These are phyloP conservation scores for Enteromius fasciolatus DNA, from an alignment of 2,797 vertebrate species.

Conservation along the genomic window DNA sequence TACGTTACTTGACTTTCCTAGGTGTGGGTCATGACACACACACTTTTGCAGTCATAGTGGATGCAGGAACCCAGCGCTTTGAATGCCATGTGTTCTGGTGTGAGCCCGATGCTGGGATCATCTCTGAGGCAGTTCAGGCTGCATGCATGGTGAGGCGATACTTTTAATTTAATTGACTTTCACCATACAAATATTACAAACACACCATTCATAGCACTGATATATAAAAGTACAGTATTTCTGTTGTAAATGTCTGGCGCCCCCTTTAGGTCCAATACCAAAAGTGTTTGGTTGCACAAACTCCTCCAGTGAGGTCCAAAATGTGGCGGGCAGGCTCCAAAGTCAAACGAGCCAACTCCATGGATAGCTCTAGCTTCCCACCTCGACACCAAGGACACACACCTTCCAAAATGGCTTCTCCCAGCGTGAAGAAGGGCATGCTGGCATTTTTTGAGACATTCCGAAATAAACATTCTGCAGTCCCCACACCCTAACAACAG, in stretches of 20 bases:
- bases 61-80: conserved; percentile 85
- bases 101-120: conserved; percentile 87
- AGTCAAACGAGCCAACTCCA: conserved; percentile 84
- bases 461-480: conserved; percentile 83
- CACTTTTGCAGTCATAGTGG: conserved; percentile 91
- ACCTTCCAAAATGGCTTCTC: conserved; percentile 67
- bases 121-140: conserved; percentile 92
- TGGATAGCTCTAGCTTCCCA: conserved; percentile 78
- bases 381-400: conserved; percentile 66
- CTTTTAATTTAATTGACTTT: neutral
- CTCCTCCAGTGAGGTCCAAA: conserved; percentile 82
- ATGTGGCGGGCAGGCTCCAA: conserved; percentile 76
- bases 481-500: conserved; percentile 75
- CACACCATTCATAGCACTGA: neutral
- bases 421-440: conserved; percentile 82
- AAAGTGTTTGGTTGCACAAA: conserved; percentile 91
- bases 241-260: conserved; percentile 30
- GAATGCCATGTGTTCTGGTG: conserved; percentile 96
- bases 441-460: conserved; percentile 90
- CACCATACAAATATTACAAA: conserved; percentile 2
- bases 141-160: conserved; percentile 89
- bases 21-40: conserved; percentile 90
- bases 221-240: neutral
- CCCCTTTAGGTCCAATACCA: conserved; percentile 89
- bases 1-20: conserved; percentile 92